Base-by-base conservation (phyloP, 2,113 vertebrate species). In the Mola mola region DNA sequence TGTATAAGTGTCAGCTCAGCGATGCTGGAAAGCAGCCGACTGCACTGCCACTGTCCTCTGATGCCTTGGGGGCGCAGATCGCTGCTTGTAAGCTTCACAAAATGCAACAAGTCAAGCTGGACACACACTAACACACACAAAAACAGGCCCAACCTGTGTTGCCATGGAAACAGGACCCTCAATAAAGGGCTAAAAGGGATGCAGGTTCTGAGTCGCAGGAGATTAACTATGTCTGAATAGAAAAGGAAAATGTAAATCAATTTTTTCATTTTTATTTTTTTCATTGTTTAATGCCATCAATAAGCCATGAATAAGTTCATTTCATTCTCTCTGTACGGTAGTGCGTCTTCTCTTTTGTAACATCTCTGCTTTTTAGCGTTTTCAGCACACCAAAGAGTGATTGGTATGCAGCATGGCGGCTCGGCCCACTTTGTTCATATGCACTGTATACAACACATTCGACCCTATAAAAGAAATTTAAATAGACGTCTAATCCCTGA, bases 111-210 rank as follows among this genome's bases (percentile, higher is more conserved):
- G 82, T 88, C 22, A 4, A 60, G 74, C 80, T 53, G 80, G 82
- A 82, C 77, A 80, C 77, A 60, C 69, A 57, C 13, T 8, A 2
- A 38, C 58, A 41, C 37, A 28, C 47, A 60, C 50, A 43, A n/a
- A 46, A 55, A 46, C 24, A 6, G 42, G 58, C 65, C 31, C 63
- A 55, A 8, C 6, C 58, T 50, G 44, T n/a, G 86, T 90, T 88
- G 82, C 86, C 75, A 90, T 87, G 85, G 88, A 82, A 90, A 90
- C 88, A 84, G 22, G 75, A 63, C 65, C 79, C 68, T 83, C 78
- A 82, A 83, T n/a, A 81, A 72, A 63, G 63, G 66, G 66, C 68
- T 72, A 80, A 77, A 74, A 85, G 71, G 77, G 66, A 78, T 79
- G 53, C 49, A 80, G 55, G 22, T 48, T 83, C 48, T 36, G 57